Base-by-base conservation (phyloP, 1,140 invertebrate species). In the Camponotus floridanus region DNA sequence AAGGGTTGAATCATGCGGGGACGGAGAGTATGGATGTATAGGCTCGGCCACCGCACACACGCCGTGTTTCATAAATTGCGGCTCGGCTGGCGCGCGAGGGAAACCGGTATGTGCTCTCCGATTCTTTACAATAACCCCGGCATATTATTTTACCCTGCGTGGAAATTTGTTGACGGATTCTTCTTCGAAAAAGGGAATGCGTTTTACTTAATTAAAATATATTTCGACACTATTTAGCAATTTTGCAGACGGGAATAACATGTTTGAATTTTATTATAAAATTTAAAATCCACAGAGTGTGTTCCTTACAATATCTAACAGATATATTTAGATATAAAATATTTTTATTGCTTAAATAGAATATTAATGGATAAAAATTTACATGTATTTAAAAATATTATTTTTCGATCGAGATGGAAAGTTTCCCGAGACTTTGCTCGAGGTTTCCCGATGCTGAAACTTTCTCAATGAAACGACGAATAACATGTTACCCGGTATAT, bases 51-150 rank as follows among this genome's bases (percentile, higher is more conserved):
- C 64, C 55, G 26, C 70, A n/a, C 55, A 26, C 79, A 81, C n/a
- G 15, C 79, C n/a, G 67, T 81, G 79, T 81, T 73, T 81, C 26
- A 81, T 81, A 73, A 81, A 81, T 81, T 81, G 79, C 26, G 79
- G 55, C 51, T 45, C 48, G 31, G 45, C 42, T 70, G 26, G 67
- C 64, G 18, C 39, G 36, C 15, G 13, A 15, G 42, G 78, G 65
- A 81, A 71, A 71, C 65, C 51, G 78, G 59, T 61, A 71, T 59
- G 26, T 26, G 31, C 67, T 33, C 45, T 7, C 1, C 11, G 15
- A 31, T 13, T 57, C 33, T 70, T 80, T 70, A 59, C 65, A 80
- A 80, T 59, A 80, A 45, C 55, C 39, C 21, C 33, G 51, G 45
- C 42, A 9, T 59, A 70, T 70, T 70, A 70, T 80, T 70, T 70